A percentile compares a stretch with the other conserved stretches of the same genome.
Evolutionary conservation across 2,888 invertebrate species (phyloP).

Genomic region (Tineola bisselliella): DNA sequence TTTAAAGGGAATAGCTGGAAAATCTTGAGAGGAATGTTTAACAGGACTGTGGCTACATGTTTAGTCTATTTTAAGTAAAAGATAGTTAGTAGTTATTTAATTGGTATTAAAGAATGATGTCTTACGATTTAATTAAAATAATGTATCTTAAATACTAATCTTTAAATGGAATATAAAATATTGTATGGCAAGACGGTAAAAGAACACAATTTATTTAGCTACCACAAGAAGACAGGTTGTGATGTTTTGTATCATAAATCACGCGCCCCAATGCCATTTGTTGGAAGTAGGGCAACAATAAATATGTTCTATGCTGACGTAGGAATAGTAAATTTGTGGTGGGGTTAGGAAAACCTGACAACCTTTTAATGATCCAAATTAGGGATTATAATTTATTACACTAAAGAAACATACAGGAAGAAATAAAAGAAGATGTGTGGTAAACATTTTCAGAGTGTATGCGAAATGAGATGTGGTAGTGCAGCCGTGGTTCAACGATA

Average conservation of each 20-base stretch:
- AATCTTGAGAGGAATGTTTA: too few species aligned
- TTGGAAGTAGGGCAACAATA: background rate
- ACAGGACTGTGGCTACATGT: too few species aligned
- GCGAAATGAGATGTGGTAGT: conserved; percentile 80
- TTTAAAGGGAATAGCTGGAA: too few species aligned
- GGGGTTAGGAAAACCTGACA: too few species aligned
- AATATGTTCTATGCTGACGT: background rate
- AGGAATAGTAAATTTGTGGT: background rate
- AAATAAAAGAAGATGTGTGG: background rate
- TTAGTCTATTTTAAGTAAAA: too few species aligned
- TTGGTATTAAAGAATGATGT: too few species aligned
- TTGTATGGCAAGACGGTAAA: background rate
- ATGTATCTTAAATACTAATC: background rate
- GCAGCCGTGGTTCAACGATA: conserved; percentile 84
- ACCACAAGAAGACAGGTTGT: background rate
- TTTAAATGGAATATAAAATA: background rate
- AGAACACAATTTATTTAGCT: background rate
- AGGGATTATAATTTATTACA: too few species aligned
- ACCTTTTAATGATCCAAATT: too few species aligned
- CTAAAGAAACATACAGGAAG: too few species aligned
- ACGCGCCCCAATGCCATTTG: background rate
- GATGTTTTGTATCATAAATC: background rate
- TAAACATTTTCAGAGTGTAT: conserved; percentile 70
- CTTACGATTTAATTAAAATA: too few species aligned
- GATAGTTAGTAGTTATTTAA: too few species aligned